Base-by-base conservation (phyloP, 2,797 vertebrate genomes). In the Knipowitschia caucasica region DNA sequence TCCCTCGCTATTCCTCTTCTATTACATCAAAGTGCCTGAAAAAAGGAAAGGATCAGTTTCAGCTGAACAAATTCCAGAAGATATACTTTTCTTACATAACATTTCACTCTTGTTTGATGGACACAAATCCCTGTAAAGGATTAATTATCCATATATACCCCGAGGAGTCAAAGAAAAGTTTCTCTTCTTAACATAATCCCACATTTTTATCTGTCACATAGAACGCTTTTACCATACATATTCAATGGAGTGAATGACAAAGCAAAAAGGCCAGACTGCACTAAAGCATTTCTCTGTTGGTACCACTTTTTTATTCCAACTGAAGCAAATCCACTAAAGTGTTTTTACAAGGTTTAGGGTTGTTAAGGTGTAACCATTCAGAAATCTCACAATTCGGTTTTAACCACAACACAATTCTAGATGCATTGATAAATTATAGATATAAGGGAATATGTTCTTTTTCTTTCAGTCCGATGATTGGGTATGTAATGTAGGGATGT, bases 41-140 rank as follows among this genome's bases (percentile, higher is more conserved):
- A 69, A 70, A 75, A 50, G 33, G 35, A 75, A 75, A 26, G 81
- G 86, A 80, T 84, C 67, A 78, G 82, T 82, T 81, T 70, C 84
- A 81, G 80, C 71, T 66, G 75, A 71, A 80, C 71, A 70, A 65
- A 81, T 71, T 76, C 68, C 49, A 71, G 61, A 59, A 59, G 73
- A 87, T 83, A 80, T 68, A 79, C 84, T 80, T 77, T 79, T 85
- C 82, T 88, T 86, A 78, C 62, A 75, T 84, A 85, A 87, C 80
- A 82, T 83, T 83, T 87, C 73, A 81, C 75, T 82, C 72, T 71
- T 72, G 69, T 78, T 80, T 88, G 77, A 86, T 74, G 57, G 78
- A 85, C 76, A 80, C 73, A 87, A 87, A 86, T 84, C 81, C 81
- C 80, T 25, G 59, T 73, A 75, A 78, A 81, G 79, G 67, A 79